Conservation (phyloP, 1,140 invertebrate species). For the Microvelia longipes region DNA sequence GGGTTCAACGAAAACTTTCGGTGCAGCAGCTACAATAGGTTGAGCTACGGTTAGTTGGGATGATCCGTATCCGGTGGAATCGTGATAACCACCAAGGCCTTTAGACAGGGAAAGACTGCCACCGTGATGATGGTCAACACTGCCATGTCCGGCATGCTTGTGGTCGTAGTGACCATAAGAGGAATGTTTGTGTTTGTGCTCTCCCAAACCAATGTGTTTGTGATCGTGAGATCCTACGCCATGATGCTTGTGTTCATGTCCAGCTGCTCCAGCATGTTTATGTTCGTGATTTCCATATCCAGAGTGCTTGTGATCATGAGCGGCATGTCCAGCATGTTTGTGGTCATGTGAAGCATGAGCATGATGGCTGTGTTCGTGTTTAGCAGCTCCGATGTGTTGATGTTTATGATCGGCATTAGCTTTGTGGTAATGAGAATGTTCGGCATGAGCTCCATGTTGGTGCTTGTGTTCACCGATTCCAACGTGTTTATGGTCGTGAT, state of each 20-base stretch:
- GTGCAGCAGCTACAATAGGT: not conserved
- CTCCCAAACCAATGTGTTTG: not conserved
- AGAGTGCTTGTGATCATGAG: not conserved
- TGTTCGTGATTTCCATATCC: not conserved
- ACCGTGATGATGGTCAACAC: not conserved
- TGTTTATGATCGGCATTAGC: not conserved
- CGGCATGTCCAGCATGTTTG: not conserved
- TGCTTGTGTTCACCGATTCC: not conserved
- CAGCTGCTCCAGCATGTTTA: not conserved
- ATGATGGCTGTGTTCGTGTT: not conserved
- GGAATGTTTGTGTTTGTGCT: not conserved
- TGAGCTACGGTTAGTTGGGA: not conserved
- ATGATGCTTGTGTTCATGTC: not conserved
- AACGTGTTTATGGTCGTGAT: not conserved
- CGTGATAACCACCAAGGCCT: too few relatives aligned
- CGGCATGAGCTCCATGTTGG: not conserved
- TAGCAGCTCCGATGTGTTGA: not conserved
- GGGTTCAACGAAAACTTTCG: not conserved
- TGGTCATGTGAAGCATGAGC: not conserved
- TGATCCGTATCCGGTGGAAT: not conserved
- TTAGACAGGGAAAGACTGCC: not conserved
- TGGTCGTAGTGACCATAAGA: not conserved
- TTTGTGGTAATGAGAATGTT: not conserved
- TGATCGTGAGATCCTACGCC: not conserved
- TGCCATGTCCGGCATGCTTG: not conserved